Base-by-base conservation (phyloP, 2,888 invertebrate species). In the Eristalis arbustorum region DNA sequence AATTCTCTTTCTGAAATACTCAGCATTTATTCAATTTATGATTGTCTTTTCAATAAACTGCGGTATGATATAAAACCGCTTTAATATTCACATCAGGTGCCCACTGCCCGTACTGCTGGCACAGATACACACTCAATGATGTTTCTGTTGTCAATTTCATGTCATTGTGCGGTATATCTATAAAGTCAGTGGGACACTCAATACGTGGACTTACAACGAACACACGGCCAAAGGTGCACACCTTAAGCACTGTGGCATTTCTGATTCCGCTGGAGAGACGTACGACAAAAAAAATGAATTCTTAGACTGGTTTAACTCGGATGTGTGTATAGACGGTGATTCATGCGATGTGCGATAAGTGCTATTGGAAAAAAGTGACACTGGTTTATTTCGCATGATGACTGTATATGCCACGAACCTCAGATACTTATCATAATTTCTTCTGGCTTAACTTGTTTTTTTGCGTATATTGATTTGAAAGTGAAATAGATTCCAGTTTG, bases 141-240 rank as follows among this genome's bases (percentile, higher is more conserved):
- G 67, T 72, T 61, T 61, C 66, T 66, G 31, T 57, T 76, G 72
- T 82, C 62, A 72, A 31, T 77, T 72, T 40, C 42, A 62, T 76
- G 62, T 83, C 62, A 68, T 68, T 77, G 71, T 63, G 66, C 37
- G 56, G 4, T 40, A 62, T 72, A 34, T 68, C 25, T 83, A 73
- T 22, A 72, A 68, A 83, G 82, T 83, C 73, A 83, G 82, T 83
- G 82, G 82, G 77, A 63, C 82, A 83, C 14, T 63, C 68, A 62
- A 63, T 77, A 83, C 82, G 77, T 73, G 77, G 57, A 37, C 72
- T 66, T 73, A 59, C 42, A 40, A 62, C 37, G 42, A 22, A 66
- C 42, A 66, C 42, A 22, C 34, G 67, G 67, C 42, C 61, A 42
- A n/a, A 72, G 61, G 72, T 68, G 77, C 82, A 83, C 82, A 83